Percentiles rank a stretch among this genome's conserved stretches.
Conservation (phyloP, 2,888 invertebrate species). For the Clanis bilineata region DNA sequence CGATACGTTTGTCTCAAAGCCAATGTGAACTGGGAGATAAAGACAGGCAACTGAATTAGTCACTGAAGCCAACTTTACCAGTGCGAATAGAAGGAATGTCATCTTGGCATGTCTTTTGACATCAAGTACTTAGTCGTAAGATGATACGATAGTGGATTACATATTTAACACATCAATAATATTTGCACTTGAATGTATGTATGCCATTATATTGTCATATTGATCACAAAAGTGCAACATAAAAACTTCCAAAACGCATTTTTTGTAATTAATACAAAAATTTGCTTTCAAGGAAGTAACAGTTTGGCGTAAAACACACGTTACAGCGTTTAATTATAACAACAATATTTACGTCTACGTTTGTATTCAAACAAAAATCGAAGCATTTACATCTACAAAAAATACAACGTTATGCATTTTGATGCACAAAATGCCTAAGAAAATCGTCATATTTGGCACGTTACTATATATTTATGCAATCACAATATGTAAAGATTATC, state of each 20-base stretch:
- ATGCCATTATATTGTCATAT: background rate
- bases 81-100: background rate
- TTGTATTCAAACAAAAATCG: background rate
- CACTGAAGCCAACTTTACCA: background rate
- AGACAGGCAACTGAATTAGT: background rate
- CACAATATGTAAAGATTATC: background rate
- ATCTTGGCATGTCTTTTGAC: background rate
- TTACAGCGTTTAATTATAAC: background rate
- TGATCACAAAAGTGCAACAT: background rate
- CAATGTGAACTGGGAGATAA: background rate
- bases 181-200: background rate
- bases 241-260: background rate
- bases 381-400: background rate
- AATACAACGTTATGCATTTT: background rate
- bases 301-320: background rate
- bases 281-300: too few species aligned
- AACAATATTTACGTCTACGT: background rate
- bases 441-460: conserved; percentile 16
- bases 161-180: background rate
- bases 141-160: background rate
- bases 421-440: conserved; percentile 9
- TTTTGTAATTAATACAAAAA: background rate
- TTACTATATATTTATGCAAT: background rate
- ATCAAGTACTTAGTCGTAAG: background rate
- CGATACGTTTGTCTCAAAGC: too few species aligned